Base-by-base conservation (phyloP, 2,888 invertebrate genomes). In the Platycheirus rosarum region DNA sequence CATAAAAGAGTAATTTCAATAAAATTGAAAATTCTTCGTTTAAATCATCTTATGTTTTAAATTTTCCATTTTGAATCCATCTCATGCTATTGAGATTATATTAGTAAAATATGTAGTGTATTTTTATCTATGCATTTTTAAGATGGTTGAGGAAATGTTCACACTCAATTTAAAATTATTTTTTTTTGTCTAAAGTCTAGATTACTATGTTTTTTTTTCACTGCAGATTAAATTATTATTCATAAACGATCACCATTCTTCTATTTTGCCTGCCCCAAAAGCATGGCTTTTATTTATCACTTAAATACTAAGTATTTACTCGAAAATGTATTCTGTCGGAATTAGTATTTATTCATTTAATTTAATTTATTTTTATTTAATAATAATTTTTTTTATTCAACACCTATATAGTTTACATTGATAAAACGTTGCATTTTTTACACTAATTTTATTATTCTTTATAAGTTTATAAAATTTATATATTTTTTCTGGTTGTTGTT, bases 1-100 rank as follows among this genome's bases (percentile, higher is more conserved):
- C 79, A 80, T 84, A 71, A 84, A 75, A 78, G 82, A 68, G 51
- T 71, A 63, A 71, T 82, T 77, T 77, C 82, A 82, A 82, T 73
- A 82, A 73, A 68, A 77, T 82, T 77, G 77, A 82, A 82, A 82
- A 60, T 60, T 26, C 44, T 44, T 42, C 26, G n/a, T 60, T 77
- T n/a, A 8, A 35, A 23, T 46, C 29, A 49, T 55, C 3, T 40
- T 53, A 35, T 18, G 1, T 55, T 53, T 74, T 26, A 44, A 14
- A 49, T 16, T 57, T 16, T 70, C 1, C 63, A 11, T 68, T 65
- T 57, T 29, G 11, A 48, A 53, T 40, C 26, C 11, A 11, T 51
- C 51, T n/a, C 53, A 46, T 18, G 9, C 4, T 20, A 49, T 9
- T 51, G 51, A n/a, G 55, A 44, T 44, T 8, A 32, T 35, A 14